phyloP scores from a whole-genome alignment of 2,797 vertebrate species.

The Lutra lutra region DNA sequence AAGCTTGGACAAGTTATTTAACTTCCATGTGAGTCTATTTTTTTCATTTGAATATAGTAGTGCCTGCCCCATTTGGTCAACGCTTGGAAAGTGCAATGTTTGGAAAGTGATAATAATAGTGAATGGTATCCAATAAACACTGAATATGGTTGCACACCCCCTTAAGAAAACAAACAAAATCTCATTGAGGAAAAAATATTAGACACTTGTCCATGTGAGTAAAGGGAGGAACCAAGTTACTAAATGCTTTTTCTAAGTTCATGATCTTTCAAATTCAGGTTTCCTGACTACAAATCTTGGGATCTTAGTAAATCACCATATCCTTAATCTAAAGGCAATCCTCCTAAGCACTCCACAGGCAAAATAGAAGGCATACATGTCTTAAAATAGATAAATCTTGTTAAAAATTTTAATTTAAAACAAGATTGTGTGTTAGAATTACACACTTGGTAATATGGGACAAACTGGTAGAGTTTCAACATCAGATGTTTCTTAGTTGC shows the following conservation, averaged over 20 bases:
- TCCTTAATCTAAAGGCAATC: background rate
- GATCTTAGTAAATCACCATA: background rate
- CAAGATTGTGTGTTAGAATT: background rate
- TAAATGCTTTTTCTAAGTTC: background rate
- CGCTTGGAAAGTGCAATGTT: background rate
- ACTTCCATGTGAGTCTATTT: background rate
- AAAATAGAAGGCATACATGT: background rate
- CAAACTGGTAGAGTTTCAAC: background rate
- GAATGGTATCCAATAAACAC: background rate
- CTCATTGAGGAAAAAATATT: background rate
- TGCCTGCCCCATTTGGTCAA: background rate
- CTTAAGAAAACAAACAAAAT: background rate
- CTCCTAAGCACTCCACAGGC: background rate
- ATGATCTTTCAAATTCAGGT: background rate
- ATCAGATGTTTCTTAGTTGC: background rate
- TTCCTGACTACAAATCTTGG: background rate
- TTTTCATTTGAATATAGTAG: background rate
- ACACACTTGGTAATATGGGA: background rate
- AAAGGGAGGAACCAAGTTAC: background rate
- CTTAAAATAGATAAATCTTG: background rate
- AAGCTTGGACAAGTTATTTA: background rate
- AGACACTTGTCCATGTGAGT: background rate
- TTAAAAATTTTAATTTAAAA: background rate
- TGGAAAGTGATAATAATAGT: background rate
- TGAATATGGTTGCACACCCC: background rate